A percentile compares a stretch with the other conserved stretches of the same genome.
Conservation (phyloP, 2,797 vertebrate species). For the Phyllotis vaccarum region DNA sequence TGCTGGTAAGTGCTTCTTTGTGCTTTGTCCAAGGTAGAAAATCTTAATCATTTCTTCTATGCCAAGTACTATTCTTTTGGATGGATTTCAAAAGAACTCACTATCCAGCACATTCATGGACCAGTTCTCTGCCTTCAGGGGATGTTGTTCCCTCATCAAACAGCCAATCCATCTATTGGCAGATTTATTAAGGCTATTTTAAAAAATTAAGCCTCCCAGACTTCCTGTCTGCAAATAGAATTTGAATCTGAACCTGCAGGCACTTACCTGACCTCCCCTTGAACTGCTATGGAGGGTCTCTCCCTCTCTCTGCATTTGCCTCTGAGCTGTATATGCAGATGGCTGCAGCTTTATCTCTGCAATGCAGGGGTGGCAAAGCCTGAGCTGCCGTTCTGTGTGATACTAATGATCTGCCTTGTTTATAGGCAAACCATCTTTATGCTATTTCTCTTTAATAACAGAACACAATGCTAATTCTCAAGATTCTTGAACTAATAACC, state of each 20-base stretch:
- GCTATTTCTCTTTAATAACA: neutral
- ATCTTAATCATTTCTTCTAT: constrained; percentile 38
- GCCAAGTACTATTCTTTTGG: neutral
- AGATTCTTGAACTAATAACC: neutral
- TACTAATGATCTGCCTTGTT: neutral
- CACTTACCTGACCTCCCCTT: constrained; percentile 78
- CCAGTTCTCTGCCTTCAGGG: constrained; percentile 67
- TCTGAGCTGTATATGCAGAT: neutral
- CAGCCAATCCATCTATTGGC: constrained; percentile 62
- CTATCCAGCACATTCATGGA: constrained; percentile 1
- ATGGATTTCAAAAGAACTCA: constrained; percentile 54
- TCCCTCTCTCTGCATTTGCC: neutral
- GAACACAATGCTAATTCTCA: neutral
- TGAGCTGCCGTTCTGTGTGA: neutral
- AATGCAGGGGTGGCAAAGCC: neutral
- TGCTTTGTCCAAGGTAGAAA: constrained; percentile 18
- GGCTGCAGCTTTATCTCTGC: neutral
- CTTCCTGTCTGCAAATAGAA: constrained; percentile 77
- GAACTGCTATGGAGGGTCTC: constrained; percentile 52
- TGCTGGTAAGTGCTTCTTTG: neutral
- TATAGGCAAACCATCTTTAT: neutral
- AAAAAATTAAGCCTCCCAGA: constrained; percentile 76
- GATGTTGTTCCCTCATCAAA: constrained; percentile 62
- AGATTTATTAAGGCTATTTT: constrained; percentile 80
- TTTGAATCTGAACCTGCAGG: constrained; percentile 80